Evolutionary conservation across 2,113 vertebrate genomes (phyloP).

Genomic region (Nerophis lumbriciformis): DNA sequence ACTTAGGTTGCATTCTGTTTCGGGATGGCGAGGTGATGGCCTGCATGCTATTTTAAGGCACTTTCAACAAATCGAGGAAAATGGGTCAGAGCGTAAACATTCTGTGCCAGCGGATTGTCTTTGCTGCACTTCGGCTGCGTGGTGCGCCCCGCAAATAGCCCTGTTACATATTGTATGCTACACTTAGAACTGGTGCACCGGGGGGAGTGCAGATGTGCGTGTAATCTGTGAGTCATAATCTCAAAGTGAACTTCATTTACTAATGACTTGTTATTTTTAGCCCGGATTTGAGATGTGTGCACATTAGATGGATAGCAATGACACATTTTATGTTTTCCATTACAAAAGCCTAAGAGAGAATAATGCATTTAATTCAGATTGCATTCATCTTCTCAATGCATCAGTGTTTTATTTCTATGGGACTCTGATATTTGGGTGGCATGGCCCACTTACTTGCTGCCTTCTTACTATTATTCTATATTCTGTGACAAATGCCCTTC

Average conservation of each 20-base stretch:
- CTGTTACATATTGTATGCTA: slow-evolving; percentile 14
- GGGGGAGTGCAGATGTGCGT: slow-evolving; percentile 2
- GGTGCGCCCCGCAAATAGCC: slow-evolving; percentile 15
- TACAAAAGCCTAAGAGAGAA: background rate
- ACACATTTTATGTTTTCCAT: background rate
- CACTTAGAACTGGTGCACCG: slow-evolving; percentile 7
- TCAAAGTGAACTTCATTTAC: slow-evolving; percentile 25
- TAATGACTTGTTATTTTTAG: slow-evolving; percentile 36
- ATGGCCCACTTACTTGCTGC: background rate
- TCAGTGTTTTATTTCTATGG: background rate
- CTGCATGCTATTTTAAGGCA: background rate
- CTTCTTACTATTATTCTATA: background rate
- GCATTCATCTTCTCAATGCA: background rate
- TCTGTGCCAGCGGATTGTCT: background rate
- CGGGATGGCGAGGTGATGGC: background rate
- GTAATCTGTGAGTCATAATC: slow-evolving; percentile 35
- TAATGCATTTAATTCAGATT: background rate
- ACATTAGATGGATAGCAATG: background rate
- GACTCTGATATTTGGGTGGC: background rate
- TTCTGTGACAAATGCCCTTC: background rate
- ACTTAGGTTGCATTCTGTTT: background rate
- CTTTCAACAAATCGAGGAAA: background rate
- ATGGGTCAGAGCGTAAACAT: slow-evolving; percentile 1
- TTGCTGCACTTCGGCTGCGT: background rate
- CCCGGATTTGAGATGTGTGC: slow-evolving; percentile 7